Evolutionary conservation across 2,888 invertebrate genomes (phyloP).

Genomic region (Pinctada fucata): DNA sequence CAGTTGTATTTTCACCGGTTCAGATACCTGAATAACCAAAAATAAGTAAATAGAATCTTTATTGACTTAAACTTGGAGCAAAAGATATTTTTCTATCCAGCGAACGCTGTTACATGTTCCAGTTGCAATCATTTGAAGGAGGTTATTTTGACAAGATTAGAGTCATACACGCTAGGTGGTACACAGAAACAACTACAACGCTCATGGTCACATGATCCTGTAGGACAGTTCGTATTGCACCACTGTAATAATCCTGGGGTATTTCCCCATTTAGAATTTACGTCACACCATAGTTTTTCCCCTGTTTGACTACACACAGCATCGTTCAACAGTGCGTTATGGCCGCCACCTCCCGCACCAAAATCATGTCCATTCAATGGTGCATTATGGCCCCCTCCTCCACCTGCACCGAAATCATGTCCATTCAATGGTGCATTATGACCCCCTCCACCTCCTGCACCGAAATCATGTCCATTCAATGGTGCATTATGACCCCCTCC

Average conservation of each 20-base stretch:
- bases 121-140: no score
- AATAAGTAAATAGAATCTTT: no score
- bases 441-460: neutral
- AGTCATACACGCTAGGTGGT: constrained; percentile 17
- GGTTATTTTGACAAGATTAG: neutral
- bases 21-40: no score
- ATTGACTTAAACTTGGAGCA: no score
- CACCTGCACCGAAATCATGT: neutral
- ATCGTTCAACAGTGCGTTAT: neutral
- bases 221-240: constrained; percentile 33
- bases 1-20: no score
- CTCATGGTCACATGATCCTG: constrained; percentile 28
- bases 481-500: neutral
- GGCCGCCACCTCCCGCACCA: neutral
- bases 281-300: constrained; percentile 19
- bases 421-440: neutral
- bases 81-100: no score
- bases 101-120: no score
- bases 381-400: neutral
- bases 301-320: constrained; percentile 8
- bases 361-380: neutral
- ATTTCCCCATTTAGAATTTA: constrained; percentile 12
- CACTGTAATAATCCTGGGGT: constrained; percentile 25
- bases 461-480: neutral
- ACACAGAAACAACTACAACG: constrained; percentile 29